Evolutionary conservation across 2,797 vertebrate species (phyloP).

Genomic region (Catharus ustulatus): DNA sequence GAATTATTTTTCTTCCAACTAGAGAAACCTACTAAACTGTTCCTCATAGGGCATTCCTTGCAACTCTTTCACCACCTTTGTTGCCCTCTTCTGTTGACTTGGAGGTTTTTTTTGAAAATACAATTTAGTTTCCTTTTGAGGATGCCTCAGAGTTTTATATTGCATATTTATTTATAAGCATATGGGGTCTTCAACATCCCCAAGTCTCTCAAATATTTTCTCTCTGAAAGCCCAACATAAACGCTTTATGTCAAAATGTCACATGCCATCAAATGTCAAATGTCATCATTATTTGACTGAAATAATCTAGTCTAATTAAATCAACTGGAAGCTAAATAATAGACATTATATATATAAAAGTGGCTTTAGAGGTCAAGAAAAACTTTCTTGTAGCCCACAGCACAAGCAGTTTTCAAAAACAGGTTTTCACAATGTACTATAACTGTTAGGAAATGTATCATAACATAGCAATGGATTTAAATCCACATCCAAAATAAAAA

Average conservation of each 20-base stretch:
- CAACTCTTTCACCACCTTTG: neutral
- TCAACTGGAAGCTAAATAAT: neutral
- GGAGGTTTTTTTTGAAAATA: neutral
- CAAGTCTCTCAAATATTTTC: neutral
- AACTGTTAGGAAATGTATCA: neutral
- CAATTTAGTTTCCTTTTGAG: neutral
- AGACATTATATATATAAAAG: neutral
- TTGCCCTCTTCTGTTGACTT: neutral
- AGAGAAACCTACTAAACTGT: fast-evolving
- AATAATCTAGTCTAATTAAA: neutral
- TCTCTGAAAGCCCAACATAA: neutral
- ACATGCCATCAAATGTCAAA: fast-evolving
- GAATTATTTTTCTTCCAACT: neutral
- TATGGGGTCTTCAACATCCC: neutral
- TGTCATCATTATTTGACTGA: neutral
- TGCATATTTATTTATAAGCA: neutral
- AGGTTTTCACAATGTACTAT: neutral
- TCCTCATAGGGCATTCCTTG: fast-evolving
- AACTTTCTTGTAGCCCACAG: neutral
- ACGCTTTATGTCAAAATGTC: neutral
- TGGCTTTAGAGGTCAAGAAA: neutral
- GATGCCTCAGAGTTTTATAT: neutral
- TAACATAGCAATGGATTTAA: neutral
- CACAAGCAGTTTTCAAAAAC: neutral
- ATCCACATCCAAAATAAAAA: neutral